Percentiles rank a stretch among this genome's conserved stretches.
These are phyloP conservation scores for Turritopsis dohrnii DNA, from an alignment of 30 jellyfish, hydroid and myxozoan genomes.

Conservation along the genomic window DNA sequence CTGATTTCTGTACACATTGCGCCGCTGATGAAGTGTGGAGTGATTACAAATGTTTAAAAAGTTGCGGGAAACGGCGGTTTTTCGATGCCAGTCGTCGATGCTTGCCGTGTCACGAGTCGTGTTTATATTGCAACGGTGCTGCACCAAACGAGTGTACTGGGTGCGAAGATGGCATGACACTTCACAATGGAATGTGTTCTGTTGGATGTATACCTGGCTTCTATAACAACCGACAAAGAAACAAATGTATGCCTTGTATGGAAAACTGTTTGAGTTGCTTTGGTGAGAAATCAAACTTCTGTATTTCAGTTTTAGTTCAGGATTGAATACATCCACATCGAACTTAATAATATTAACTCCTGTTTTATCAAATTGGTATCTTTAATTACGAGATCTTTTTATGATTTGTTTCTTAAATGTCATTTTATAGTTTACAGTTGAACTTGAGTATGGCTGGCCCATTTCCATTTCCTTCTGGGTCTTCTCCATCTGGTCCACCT, in stretches of 20 bases:
- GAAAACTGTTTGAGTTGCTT: constrained; percentile 32
- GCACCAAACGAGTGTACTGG: constrained; percentile 62
- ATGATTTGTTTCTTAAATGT: no score
- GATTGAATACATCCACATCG: no score
- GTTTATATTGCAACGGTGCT: constrained; percentile 69
- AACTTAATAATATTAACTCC: no score
- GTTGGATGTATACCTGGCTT: constrained; percentile 32
- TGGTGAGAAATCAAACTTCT: neutral
- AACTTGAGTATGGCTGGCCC: no score
- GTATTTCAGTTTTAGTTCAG: no score
- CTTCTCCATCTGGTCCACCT: no score
- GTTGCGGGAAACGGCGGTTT: constrained; percentile 49
- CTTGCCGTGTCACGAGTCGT: constrained; percentile 39
- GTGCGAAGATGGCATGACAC: constrained; percentile 40
- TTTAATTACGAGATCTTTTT: no score
- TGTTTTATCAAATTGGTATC: no score
- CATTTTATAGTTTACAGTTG: no score
- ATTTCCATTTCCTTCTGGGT: no score
- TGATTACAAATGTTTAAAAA: constrained; percentile 48
- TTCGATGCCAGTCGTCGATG: constrained; percentile 38
- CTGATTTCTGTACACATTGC: constrained; percentile 71
- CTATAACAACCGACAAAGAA: neutral
- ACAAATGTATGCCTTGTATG: constrained; percentile 21
- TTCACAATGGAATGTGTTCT: constrained; percentile 31
- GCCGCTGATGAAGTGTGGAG: constrained; percentile 52